phyloP scores from a whole-genome alignment of 2,888 invertebrate species.

The Dryobotodes eremita region DNA sequence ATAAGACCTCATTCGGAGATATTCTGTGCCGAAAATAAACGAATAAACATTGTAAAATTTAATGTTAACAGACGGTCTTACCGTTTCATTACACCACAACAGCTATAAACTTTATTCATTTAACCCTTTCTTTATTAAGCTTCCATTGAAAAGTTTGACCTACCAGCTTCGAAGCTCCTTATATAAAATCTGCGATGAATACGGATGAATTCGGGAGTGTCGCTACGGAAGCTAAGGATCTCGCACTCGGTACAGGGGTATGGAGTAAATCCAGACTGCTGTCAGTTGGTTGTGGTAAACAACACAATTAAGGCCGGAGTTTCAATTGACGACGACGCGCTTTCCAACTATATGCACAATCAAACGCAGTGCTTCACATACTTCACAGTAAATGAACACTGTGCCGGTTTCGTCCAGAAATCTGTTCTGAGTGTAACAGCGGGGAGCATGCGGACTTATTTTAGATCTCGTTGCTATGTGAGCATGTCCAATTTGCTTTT shows the following conservation, averaged over 20 bases:
- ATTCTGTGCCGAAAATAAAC: constrained; percentile 76
- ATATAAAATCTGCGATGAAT: constrained; percentile 39
- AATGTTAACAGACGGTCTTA: constrained; percentile 71
- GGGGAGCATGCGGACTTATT: constrained; percentile 60
- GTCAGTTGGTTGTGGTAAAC: constrained; percentile 79
- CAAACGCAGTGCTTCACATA: constrained; percentile 35
- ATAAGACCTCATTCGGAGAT: constrained; percentile 69
- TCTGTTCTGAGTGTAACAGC: constrained; percentile 21
- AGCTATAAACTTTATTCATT: constrained; percentile 15
- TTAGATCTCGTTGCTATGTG: constrained; percentile 70
- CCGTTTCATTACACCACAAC: constrained; percentile 49
- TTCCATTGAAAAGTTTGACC: constrained; percentile 43
- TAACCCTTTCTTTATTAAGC: constrained; percentile 27
- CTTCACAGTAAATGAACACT: constrained; percentile 44
- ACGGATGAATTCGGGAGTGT: not conserved
- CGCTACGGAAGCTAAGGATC: constrained; percentile 47
- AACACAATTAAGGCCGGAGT: constrained; percentile 81
- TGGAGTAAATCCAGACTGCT: constrained; percentile 79
- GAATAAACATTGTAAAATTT: constrained; percentile 79
- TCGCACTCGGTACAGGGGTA: constrained; percentile 50
- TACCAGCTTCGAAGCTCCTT: not conserved
- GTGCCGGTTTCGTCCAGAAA: constrained; percentile 44
- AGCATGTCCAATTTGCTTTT: constrained; percentile 67
- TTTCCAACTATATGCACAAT: constrained; percentile 66
- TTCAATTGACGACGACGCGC: constrained; percentile 73